These are phyloP conservation scores for Agrochola macilenta DNA, from an alignment of 2,888 invertebrate species.

Conservation along the genomic window DNA sequence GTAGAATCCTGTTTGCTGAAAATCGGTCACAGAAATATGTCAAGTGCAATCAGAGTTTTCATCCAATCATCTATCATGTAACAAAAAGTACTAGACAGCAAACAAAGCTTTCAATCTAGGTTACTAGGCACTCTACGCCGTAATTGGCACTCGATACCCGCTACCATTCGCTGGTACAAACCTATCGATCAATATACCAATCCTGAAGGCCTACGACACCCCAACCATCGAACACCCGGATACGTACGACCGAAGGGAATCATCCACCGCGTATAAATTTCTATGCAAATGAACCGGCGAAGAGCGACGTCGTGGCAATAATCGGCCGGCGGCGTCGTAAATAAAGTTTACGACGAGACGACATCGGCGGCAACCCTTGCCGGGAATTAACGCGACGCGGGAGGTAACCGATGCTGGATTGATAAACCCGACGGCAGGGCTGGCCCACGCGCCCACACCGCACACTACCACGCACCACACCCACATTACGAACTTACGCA, in stretches of 20 bases:
- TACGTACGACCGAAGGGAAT: conserved; percentile 74
- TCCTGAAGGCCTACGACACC: conserved; percentile 62
- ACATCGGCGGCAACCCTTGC: conserved; percentile 78
- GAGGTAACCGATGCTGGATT: conserved; percentile 74
- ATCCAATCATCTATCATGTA: conserved; percentile 5
- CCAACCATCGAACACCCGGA: conserved; percentile 68
- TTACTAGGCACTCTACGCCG: conserved; percentile 45
- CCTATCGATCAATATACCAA: conserved; percentile 59
- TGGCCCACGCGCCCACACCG: conserved; percentile 55
- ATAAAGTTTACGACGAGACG: conserved; percentile 85
- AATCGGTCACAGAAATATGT: conserved; percentile 11
- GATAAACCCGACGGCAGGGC: conserved; percentile 67
- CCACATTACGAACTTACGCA: conserved; percentile 53
- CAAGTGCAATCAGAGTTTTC: conserved; percentile 18
- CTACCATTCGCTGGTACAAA: conserved; percentile 42
- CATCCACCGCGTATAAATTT: conserved; percentile 83
- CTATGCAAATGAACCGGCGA: conserved; percentile 86
- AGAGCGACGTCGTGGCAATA: conserved; percentile 82
- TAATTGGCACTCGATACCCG: conserved; percentile 57
- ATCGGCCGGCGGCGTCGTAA: conserved; percentile 83
- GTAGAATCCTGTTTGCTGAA: not conserved
- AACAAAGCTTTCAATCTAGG: conserved; percentile 48
- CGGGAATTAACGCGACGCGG: conserved; percentile 83
- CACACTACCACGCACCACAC: conserved; percentile 38
- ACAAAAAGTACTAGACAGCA: conserved; percentile 22